Evolutionary conservation across 1,140 invertebrate genomes (phyloP).

Genomic region (Daktulosphaira vitifoliae): DNA sequence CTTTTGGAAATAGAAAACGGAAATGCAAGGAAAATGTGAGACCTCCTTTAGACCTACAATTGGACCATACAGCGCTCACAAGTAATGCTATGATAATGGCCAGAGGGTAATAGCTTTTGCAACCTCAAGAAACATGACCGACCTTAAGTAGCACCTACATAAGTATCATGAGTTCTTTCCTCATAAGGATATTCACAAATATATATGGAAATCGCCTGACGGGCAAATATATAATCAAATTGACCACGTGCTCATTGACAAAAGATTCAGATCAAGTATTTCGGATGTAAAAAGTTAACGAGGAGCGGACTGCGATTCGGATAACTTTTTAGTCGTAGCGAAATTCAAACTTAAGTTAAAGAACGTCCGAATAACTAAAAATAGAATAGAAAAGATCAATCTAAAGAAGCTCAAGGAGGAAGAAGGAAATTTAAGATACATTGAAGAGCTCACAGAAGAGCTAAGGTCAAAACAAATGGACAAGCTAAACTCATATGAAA

Average conservation of each 20-base stretch:
- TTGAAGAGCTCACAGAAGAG: neutral
- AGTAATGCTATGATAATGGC: neutral
- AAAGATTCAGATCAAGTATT: neutral
- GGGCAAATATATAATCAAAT: neutral
- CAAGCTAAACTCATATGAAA: neutral
- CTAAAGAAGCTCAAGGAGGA: neutral
- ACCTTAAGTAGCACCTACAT: too few species aligned
- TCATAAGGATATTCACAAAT: neutral
- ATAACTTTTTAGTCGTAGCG: neutral
- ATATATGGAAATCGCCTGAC: neutral
- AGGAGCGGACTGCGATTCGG: too few species aligned
- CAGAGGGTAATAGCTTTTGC: too few species aligned
- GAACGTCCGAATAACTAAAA: neutral
- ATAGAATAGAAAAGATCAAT: neutral
- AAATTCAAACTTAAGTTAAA: neutral
- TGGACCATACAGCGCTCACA: neutral
- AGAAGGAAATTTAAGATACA: neutral
- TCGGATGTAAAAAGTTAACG: constrained; percentile 7
- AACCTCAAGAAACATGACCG: neutral
- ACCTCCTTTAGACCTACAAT: neutral
- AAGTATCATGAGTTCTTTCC: neutral
- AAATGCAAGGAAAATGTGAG: neutral
- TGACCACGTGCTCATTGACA: neutral
- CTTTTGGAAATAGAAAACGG: too few species aligned
- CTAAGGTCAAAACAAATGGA: neutral